These are phyloP conservation scores for Megalops cyprinoides DNA, from an alignment of 2,797 vertebrate genomes.

Conservation along the genomic window DNA sequence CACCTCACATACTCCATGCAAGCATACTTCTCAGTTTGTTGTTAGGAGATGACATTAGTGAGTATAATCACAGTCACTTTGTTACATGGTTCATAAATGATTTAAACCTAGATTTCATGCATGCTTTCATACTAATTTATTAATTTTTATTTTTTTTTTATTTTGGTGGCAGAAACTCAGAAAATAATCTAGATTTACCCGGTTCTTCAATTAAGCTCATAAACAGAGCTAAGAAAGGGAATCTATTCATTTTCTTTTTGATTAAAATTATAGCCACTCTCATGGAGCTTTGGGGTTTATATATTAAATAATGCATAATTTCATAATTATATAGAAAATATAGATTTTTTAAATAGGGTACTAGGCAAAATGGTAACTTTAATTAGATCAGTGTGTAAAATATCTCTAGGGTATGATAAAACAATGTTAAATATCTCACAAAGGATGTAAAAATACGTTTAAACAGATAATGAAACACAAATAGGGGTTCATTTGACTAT, in stretches of 20 bases:
- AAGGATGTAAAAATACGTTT: constrained; percentile 79
- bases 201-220: constrained; percentile 72
- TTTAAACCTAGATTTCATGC: constrained; percentile 75
- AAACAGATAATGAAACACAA: constrained; percentile 82
- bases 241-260: constrained; percentile 80
- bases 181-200: constrained; percentile 69
- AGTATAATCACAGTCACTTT: constrained; percentile 69
- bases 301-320: constrained; percentile 85
- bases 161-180: constrained; percentile 66
- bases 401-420: constrained; percentile 82
- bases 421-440: constrained; percentile 79
- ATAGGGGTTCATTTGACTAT: constrained; percentile 71
- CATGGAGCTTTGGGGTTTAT: constrained; percentile 78
- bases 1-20: constrained; percentile 18
- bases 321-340: constrained; percentile 86
- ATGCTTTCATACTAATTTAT: constrained; percentile 74
- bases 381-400: constrained; percentile 82
- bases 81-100: constrained; percentile 67
- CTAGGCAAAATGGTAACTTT: constrained; percentile 75
- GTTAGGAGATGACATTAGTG: constrained; percentile 65
- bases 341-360: constrained; percentile 82
- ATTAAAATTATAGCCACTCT: constrained; percentile 80
- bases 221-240: constrained; percentile 73
- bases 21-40: constrained; percentile 37
- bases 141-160: constrained; percentile 65